These are phyloP conservation scores for Campoletis raptor DNA, from an alignment of 2,888 invertebrate species.

Conservation along the genomic window DNA sequence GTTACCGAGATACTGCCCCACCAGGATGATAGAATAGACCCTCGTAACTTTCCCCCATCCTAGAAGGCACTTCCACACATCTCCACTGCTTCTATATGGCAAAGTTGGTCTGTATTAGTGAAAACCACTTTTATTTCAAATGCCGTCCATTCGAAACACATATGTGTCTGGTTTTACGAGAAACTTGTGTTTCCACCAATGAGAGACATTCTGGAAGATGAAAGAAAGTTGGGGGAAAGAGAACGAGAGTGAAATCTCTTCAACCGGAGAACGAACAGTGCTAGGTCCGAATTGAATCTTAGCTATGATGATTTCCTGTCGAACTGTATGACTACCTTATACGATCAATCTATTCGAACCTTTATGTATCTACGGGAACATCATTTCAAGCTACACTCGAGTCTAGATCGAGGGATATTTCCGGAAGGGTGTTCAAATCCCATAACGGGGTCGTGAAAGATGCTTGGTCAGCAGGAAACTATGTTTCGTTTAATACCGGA, in stretches of 20 bases:
- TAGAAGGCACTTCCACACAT: neutral
- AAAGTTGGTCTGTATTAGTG: slow-evolving; percentile 9
- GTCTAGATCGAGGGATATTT: slow-evolving; percentile 38
- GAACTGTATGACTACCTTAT: slow-evolving; percentile 15
- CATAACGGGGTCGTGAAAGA: slow-evolving; percentile 4
- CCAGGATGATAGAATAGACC: slow-evolving; percentile 36
- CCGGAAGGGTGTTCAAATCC: slow-evolving; percentile 40
- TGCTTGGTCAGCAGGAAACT: slow-evolving; percentile 39
- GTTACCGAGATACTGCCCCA: slow-evolving; percentile 31
- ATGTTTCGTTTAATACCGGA: slow-evolving; percentile 53
- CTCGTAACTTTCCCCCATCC: slow-evolving; percentile 51
- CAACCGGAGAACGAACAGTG: slow-evolving; percentile 11
- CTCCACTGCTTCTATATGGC: neutral
- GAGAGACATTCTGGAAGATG: slow-evolving; percentile 10
- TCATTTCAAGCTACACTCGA: slow-evolving; percentile 12
- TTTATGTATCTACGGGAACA: slow-evolving; percentile 30
- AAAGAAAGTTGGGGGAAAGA: slow-evolving; percentile 40
- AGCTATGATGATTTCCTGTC: slow-evolving; percentile 26
- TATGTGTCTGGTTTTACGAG: slow-evolving; percentile 24
- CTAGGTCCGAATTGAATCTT: slow-evolving; percentile 50
- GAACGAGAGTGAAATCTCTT: slow-evolving; percentile 23
- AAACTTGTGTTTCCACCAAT: slow-evolving; percentile 24
- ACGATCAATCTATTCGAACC: slow-evolving; percentile 45
- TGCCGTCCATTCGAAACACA: slow-evolving; percentile 3
- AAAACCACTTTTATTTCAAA: slow-evolving; percentile 30